Base-by-base conservation (phyloP, 2,888 invertebrate genomes). In the Eubasilissa splendida region DNA sequence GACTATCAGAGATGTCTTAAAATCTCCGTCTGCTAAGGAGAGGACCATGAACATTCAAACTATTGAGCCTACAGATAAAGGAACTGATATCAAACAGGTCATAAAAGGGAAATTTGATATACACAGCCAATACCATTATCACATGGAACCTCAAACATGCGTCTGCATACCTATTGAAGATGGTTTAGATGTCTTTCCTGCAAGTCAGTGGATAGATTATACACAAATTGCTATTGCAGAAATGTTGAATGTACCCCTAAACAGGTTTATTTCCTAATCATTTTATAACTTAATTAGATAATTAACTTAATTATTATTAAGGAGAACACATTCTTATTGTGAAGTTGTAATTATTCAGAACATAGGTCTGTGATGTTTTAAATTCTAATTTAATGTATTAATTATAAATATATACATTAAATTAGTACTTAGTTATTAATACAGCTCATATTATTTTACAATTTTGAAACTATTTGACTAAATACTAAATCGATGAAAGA, bases 91-190 rank as follows among this genome's bases (percentile, higher is more conserved):
- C 4, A 88, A 88, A 10, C 88, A 92, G 68, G 89, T 89, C 0
- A 87, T 94, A 10, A 91, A 90, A 77, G 95, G 95, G 0, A 88
- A 85, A 3, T 91, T 91, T 80, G 86, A 88, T 8, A 86, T 91
- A 14, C 93, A 92, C 0, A 87, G 91, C 0, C 96, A 96, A 86
- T 95, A 95, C 86, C 96, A 96, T 87, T 95, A 92, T 85, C 92
- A 93, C 0, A 95, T 96, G 95, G 96, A 96, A 87, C 92, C 94
- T 0, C 94, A 94, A 84, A 90, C 91, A 53, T 93, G 93, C 85
- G 88, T 93, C 0, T 92, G 92, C 31, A 86, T 91, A n/a, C 95
- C 95, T 0, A 89, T 88, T 3, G 95, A 95, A 85, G 93, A 94
- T 85, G 93, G 93, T 2, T 86, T 95, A 83, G 91, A 93, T 80